phyloP scores from a whole-genome alignment of 2,113 vertebrate species.

The Oreotrochilus melanogaster region DNA sequence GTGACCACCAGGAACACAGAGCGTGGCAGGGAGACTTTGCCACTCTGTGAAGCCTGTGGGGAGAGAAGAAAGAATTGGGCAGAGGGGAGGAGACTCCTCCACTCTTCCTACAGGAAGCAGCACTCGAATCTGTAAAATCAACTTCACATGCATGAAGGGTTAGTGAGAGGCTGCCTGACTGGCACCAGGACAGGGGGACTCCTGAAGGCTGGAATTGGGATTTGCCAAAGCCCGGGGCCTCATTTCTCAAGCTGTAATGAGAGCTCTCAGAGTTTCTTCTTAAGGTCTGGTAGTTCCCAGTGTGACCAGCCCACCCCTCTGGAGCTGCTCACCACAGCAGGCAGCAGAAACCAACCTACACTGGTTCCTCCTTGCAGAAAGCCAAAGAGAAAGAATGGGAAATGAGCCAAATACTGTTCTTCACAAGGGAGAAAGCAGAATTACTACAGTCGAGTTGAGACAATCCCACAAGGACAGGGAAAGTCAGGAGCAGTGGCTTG shows the following conservation, averaged over 20 bases:
- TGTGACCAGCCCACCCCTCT: neutral
- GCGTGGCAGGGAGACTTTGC: slow-evolving; percentile 93
- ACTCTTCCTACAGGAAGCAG: neutral
- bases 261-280: neutral
- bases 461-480: neutral
- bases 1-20: slow-evolving; percentile 91
- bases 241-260: neutral
- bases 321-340: neutral
- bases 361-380: neutral
- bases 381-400: neutral
- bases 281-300: neutral
- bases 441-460: neutral
- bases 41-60: slow-evolving; percentile 91
- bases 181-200: neutral
- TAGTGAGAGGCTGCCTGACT: neutral
- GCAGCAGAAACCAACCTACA: neutral
- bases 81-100: neutral
- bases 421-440: neutral
- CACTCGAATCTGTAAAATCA: rapidly evolving
- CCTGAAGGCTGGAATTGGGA: neutral
- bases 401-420: neutral
- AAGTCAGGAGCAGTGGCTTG: rapidly evolving
- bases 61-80: slow-evolving; percentile 10
- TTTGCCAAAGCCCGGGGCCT: neutral
- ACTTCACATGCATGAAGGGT: rapidly evolving